These are phyloP conservation scores for Catharus minimus DNA, from an alignment of 2,113 vertebrate genomes.

Conservation along the genomic window DNA sequence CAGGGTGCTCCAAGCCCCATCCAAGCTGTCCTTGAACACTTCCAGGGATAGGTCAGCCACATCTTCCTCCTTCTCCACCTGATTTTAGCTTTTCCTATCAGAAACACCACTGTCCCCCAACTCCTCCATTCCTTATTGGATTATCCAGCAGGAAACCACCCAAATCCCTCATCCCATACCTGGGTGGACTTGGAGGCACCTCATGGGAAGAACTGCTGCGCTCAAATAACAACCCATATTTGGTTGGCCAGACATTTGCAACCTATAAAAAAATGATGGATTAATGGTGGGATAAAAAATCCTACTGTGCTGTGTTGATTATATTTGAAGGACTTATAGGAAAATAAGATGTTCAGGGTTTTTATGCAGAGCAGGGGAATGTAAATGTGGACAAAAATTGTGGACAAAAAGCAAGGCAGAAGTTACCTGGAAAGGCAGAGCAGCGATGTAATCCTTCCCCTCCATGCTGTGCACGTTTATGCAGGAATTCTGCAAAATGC, in stretches of 20 bases:
- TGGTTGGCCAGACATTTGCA: constrained; percentile 91
- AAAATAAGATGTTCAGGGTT: not conserved
- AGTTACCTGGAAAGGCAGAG: constrained; percentile 93
- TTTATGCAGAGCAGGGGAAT: not conserved
- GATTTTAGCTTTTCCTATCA: not conserved
- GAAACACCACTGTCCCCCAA: not conserved
- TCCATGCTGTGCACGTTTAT: constrained; percentile 92
- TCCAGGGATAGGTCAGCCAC: not conserved
- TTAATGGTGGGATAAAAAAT: not conserved
- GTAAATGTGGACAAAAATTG: not conserved
- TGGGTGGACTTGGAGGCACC: constrained; percentile 78
- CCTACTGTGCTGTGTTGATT: not conserved
- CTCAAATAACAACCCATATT: constrained; percentile 92
- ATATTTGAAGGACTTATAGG: accelerated
- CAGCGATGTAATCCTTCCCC: constrained; percentile 94
- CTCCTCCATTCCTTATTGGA: not conserved
- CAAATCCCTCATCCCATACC: constrained; percentile 67
- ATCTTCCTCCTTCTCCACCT: not conserved
- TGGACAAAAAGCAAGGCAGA: not conserved
- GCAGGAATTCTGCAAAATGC: constrained; percentile 92
- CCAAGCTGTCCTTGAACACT: not conserved
- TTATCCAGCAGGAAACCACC: not conserved
- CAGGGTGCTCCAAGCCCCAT: not conserved
- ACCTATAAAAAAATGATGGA: constrained; percentile 73
- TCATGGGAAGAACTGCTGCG: constrained; percentile 85